A percentile compares a stretch with the other conserved stretches of the same genome.
Conservation (phyloP, 2,888 invertebrate genomes). For the Biston stratarius region DNA sequence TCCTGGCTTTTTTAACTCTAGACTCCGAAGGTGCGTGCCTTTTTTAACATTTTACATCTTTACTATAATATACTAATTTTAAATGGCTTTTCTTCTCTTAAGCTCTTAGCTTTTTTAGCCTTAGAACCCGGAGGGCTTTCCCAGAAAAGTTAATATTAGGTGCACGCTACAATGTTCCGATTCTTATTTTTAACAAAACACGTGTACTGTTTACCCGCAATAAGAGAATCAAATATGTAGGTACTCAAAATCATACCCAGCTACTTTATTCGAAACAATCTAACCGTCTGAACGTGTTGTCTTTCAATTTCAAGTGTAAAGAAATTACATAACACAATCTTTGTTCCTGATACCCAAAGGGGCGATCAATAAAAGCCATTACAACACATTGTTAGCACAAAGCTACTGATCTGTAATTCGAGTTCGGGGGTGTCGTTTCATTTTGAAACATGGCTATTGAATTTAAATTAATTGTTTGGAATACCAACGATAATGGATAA, state of each 20-base stretch:
- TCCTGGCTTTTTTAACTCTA: too few species aligned
- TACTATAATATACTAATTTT: too few species aligned
- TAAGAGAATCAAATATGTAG: not conserved
- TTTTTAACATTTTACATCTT: too few species aligned
- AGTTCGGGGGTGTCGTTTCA: constrained; percentile 36
- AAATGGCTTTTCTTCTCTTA: too few species aligned
- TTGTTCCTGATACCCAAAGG: constrained; percentile 22
- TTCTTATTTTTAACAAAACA: too few species aligned
- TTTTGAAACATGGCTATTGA: constrained; percentile 38
- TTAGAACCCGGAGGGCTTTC: too few species aligned
- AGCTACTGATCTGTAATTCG: constrained; percentile 26
- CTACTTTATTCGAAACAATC: not conserved
- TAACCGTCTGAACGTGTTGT: constrained; percentile 1
- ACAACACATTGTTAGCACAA: constrained; percentile 24
- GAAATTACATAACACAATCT: constrained; percentile 18
- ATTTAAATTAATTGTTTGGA: constrained; percentile 36
- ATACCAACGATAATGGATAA: constrained; percentile 26
- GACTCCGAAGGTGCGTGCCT: too few species aligned
- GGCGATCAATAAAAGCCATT: constrained; percentile 31
- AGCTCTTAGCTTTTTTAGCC: too few species aligned
- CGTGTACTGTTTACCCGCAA: too few species aligned
- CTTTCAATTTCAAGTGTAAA: constrained; percentile 19
- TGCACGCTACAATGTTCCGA: too few species aligned
- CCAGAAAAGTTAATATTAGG: not conserved
- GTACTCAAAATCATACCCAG: not conserved